Evolutionary conservation across 2,113 vertebrate genomes (phyloP), one percentile per base, ranked within the genome.

Genomic region (Columbina picui): DNA sequence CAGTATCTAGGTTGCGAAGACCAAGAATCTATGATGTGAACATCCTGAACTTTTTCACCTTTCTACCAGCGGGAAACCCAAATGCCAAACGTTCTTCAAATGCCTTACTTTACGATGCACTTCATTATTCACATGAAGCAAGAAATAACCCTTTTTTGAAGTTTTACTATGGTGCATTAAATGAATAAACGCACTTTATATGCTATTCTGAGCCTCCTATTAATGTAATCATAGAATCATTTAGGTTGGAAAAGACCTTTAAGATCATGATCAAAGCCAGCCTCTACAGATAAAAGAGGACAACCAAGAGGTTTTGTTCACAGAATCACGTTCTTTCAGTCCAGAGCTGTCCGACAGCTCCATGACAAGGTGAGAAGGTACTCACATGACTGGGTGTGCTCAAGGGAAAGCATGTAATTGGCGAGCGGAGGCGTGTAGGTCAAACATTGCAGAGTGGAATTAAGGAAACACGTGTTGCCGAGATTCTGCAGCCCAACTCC

Each of bases 401-500:
- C 99, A 17, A 99, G 98, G 16, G 99, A 99, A 53, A 99, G 97
- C 99, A 99, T 98, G 96, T 99, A 99, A 94, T 99, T 99, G 90
- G 99, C 98, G 9, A 99, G 98, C 18, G 99, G 99, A 12, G 99
- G 98, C 0, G 99, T 99, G 94, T 99, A 99, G 8, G 99, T 99
- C 84, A 99, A 97, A 98, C 99, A 99, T 69, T 99, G 99, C n/a
- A 99, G 95, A 20, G 99, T 99, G 16, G 99, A 98, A 95, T 99
- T 99, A 65, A 99, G 98, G 95, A 99, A 99, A 93, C 99, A 99
- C 0, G 99, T 99, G 92, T 99, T 99, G 97, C 99, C 99, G 52
- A 99, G 97, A 83, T 99, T 99, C 92, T 99, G 98, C 90, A 99
- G 98, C n/a, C 99, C 99, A 47, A 99, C 99, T 97, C 99, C 99